Percentiles rank a stretch among this genome's conserved stretches.
phyloP scores from a whole-genome alignment of 2,888 invertebrate genomes.

The Acrobasis consociella region DNA sequence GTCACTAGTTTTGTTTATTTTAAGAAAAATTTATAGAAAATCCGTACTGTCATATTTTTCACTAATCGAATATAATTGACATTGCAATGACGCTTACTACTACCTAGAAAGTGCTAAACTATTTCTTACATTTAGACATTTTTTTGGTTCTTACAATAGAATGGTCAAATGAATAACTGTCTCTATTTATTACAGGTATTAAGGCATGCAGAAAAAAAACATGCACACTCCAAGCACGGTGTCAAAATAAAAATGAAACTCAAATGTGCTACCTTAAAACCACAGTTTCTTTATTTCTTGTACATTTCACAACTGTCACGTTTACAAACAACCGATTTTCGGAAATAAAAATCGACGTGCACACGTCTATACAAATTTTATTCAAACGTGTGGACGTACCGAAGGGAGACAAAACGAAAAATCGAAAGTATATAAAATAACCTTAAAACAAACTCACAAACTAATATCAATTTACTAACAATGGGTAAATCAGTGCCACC shows the following conservation, averaged over 20 bases:
- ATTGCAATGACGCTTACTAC: conserved; percentile 80
- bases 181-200: conserved; percentile 34
- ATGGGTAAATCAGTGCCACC: conserved; percentile 54
- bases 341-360: conserved; percentile 33
- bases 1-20: conserved; percentile 50
- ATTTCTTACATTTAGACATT: conserved; percentile 68
- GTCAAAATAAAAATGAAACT: conserved; percentile 66
- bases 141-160: conserved; percentile 68
- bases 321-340: conserved; percentile 60
- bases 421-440: conserved; percentile 19
- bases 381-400: conserved; percentile 22
- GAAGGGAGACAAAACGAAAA: conserved; percentile 33
- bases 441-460: conserved; percentile 45
- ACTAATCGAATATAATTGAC: conserved; percentile 83
- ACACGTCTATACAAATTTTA: conserved; percentile 25
- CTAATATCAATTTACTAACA: conserved; percentile 58
- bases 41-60: conserved; percentile 68
- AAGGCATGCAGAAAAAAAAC: conserved; percentile 63
- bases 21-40: conserved; percentile 73
- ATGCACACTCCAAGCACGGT: conserved; percentile 69
- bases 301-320: conserved; percentile 75
- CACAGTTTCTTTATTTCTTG: conserved; percentile 74
- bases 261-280: conserved; percentile 66
- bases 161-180: conserved; percentile 43
- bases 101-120: conserved; percentile 78